Evolutionary conservation across 1,140 invertebrate species (phyloP).

Genomic region (Drosophila busckii): DNA sequence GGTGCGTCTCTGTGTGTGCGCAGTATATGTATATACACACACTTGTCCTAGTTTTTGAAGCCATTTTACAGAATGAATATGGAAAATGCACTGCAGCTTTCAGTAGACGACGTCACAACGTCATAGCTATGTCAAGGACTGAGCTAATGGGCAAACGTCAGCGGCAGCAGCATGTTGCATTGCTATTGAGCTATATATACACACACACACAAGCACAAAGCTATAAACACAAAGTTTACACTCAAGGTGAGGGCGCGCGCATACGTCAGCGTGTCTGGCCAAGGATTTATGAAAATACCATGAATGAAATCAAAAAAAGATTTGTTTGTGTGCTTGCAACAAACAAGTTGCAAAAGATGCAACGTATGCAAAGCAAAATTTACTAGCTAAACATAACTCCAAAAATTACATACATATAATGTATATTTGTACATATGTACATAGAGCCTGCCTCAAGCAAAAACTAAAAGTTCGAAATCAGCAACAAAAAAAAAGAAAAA

Average conservation of each 20-base stretch:
- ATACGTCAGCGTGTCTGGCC: conserved; percentile 35
- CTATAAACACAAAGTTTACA: conserved; percentile 16
- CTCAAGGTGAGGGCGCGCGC: conserved; percentile 34
- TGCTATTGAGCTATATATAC: conserved; percentile 7
- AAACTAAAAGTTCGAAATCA: conserved; percentile 67
- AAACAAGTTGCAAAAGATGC: conserved; percentile 1
- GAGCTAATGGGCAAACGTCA: conserved; percentile 11
- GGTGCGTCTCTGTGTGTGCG: not conserved
- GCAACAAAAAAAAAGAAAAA: conserved; percentile 50
- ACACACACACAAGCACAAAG: conserved; percentile 10
- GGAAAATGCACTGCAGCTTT: conserved; percentile 35
- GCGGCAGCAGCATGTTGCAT: conserved; percentile 6
- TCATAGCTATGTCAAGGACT: conserved; percentile 66
- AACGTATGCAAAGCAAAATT: too few relatives aligned
- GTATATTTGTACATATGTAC: not conserved
- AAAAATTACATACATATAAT: too few relatives aligned
- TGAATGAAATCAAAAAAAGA: conserved; percentile 31
- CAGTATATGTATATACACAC: conserved; percentile 35
- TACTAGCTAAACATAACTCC: too few relatives aligned
- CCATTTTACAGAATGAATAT: conserved; percentile 70
- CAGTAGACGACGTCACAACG: conserved; percentile 44
- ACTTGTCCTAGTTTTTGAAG: conserved; percentile 61
- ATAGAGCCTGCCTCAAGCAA: conserved; percentile 66
- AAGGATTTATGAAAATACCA: conserved; percentile 25
- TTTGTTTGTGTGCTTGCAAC: not conserved